Percentiles rank a stretch among this genome's conserved stretches.
Evolutionary conservation across 2,888 invertebrate species (phyloP).

Genomic region (Polymixis flavicincta): DNA sequence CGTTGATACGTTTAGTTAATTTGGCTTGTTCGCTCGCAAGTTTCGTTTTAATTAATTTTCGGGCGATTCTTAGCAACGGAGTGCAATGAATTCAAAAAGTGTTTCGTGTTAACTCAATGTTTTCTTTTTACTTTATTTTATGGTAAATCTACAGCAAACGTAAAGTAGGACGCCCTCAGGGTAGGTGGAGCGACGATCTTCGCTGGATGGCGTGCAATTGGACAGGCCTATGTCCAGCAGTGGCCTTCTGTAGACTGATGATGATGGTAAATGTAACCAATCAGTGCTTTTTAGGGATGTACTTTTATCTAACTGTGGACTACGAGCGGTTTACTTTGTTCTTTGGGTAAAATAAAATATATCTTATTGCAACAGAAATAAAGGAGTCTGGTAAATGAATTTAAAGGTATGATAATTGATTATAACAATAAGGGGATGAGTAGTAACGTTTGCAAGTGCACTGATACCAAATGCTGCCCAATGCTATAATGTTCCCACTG

Average conservation of each 20-base stretch:
- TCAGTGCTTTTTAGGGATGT: background rate
- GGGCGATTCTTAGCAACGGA: background rate
- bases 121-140: background rate
- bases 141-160: too few relatives aligned
- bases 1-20: slow-evolving; percentile 36
- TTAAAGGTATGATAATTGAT: background rate
- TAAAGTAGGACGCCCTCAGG: too few relatives aligned
- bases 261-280: background rate
- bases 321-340: too few relatives aligned
- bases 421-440: background rate
- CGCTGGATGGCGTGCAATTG: too few relatives aligned
- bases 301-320: background rate
- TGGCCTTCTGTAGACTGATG: too few relatives aligned
- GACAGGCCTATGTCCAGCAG: too few relatives aligned
- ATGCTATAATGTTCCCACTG: too few relatives aligned
- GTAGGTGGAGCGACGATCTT: too few relatives aligned
- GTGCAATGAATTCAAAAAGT: background rate
- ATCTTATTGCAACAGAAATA: background rate
- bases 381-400: background rate
- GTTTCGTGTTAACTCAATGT: background rate
- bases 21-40: slow-evolving; percentile 13
- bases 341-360: background rate
- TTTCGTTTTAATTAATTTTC: slow-evolving; percentile 40
- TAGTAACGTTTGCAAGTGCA: background rate
- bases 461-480: background rate